These are phyloP conservation scores for Drosophila azteca DNA, from an alignment of 1,140 invertebrate genomes.

Conservation along the genomic window DNA sequence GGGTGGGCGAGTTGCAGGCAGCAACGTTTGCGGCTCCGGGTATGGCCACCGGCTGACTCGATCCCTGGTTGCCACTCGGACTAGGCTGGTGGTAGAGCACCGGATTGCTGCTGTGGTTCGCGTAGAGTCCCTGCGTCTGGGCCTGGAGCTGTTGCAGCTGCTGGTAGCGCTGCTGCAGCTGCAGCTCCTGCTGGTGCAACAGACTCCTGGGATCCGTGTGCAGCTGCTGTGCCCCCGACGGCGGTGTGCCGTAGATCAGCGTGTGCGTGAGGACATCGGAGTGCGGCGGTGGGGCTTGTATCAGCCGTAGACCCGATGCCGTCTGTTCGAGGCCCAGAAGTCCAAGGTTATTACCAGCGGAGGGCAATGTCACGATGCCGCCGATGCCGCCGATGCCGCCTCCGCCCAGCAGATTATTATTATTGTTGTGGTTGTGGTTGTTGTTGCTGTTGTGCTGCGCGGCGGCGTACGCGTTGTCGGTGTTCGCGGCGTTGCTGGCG, in stretches of 20 bases:
- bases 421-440: conserved; percentile 35
- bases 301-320: conserved; percentile 54
- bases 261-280: conserved; percentile 79
- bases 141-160: conserved; percentile 79
- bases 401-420: conserved; percentile 26
- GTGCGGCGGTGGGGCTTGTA: conserved; percentile 54
- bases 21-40: conserved; percentile 49
- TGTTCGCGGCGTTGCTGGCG: conserved; percentile 48
- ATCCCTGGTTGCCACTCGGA: conserved; percentile 2
- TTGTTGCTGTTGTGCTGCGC: neutral
- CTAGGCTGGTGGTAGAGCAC: conserved; percentile 59
- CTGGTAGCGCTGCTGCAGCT: conserved; percentile 78
- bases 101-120: conserved; percentile 49
- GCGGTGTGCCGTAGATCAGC: conserved; percentile 77
- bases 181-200: conserved; percentile 77
- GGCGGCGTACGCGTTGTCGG: conserved; percentile 20
- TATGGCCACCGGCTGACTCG: conserved; percentile 69
- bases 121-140: conserved; percentile 74
- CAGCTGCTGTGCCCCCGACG: conserved; percentile 62
- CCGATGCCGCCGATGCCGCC: conserved; percentile 42
- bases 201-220: conserved; percentile 71
- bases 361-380: conserved; percentile 64
- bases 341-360: conserved; percentile 50
- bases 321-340: conserved; percentile 68
- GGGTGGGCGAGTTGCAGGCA: conserved; percentile 58